Base-by-base conservation (phyloP, 2,888 invertebrate genomes). In the Xylota sylvarum region DNA sequence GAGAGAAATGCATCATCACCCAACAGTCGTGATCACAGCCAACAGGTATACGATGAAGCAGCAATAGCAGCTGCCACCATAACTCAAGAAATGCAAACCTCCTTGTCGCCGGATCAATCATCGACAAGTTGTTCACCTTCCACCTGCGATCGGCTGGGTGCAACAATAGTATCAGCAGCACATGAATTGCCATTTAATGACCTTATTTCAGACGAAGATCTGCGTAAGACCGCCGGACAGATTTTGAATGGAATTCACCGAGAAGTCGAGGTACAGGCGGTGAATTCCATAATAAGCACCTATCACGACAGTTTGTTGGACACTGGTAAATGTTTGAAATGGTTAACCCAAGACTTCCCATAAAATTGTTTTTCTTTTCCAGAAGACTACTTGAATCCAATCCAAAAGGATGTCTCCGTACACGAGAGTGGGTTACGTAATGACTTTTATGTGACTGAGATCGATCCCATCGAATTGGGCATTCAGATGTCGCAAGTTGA, bases 351-450 rank as follows among this genome's bases (percentile, higher is more conserved):
- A 12, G 6, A 7, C 9, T 23, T 10, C 6, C 17, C 7, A 9
- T 43, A 10, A 37, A 50, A 19, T 4, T 9, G 0, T 1, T 6
- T 9, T 60, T 79, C 52, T 72, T 48, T 88, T 87, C 56, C 92
- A 93, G 81, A 94, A 94, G 95, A 95, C 93, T 95, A 95, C 90
- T 93, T 95, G 40, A 95, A 94, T 88, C 95, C 95, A 5, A 96
- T 97, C 62, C 95, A 96, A 40, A 96, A 96, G 89, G 96, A 97
- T 90, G 95, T 96, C 88, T 95, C 96, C 4, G 96, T 96, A 7
- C 90, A 90, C 55, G 97, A 97, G 91, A 96, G 96, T 88, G 96
- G 96, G 0, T 93, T 97, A 23, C 93, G 94, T 6, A 90, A 90
- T 64, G 87, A 84, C 37, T 93, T 91, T 88, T 92, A 92, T 86